phyloP scores from a whole-genome alignment of 2,113 vertebrate genomes.

The Hydrolagus affinis region DNA sequence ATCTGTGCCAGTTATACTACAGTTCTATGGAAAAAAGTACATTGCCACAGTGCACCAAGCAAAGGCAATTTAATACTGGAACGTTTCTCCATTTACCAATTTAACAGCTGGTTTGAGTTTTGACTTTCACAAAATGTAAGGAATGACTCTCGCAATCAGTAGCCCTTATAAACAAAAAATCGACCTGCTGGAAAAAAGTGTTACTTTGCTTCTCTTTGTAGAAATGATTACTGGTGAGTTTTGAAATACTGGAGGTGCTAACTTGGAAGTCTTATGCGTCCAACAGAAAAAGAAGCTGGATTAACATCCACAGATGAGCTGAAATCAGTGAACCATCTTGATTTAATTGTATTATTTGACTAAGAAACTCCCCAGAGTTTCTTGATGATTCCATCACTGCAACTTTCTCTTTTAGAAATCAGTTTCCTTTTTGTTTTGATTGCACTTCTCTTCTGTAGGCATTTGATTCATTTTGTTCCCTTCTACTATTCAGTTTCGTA shows the following conservation, averaged over 20 bases:
- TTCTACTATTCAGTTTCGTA: too few species aligned
- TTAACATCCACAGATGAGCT: neutral
- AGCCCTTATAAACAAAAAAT: conserved; percentile 8
- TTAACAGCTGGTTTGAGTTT: neutral
- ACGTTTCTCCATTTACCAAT: conserved; percentile 4
- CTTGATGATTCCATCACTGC: neutral
- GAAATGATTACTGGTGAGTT: neutral
- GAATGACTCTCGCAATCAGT: neutral
- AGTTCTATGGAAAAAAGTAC: neutral
- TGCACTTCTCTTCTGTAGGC: too few species aligned
- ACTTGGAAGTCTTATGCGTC: neutral
- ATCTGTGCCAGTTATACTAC: neutral
- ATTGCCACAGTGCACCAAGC: neutral
- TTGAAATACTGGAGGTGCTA: neutral
- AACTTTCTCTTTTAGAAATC: neutral
- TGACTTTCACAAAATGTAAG: neutral
- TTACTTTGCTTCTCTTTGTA: neutral
- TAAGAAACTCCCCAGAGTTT: neutral
- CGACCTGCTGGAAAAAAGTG: neutral
- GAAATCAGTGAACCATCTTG: neutral
- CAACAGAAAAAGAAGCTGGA: neutral
- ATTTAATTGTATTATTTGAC: too few species aligned
- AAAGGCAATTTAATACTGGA: conserved; percentile 4
- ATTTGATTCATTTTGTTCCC: too few species aligned
- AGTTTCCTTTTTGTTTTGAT: neutral